phyloP scores from a whole-genome alignment of 2,888 invertebrate genomes.

The Eremobia ochroleuca region DNA sequence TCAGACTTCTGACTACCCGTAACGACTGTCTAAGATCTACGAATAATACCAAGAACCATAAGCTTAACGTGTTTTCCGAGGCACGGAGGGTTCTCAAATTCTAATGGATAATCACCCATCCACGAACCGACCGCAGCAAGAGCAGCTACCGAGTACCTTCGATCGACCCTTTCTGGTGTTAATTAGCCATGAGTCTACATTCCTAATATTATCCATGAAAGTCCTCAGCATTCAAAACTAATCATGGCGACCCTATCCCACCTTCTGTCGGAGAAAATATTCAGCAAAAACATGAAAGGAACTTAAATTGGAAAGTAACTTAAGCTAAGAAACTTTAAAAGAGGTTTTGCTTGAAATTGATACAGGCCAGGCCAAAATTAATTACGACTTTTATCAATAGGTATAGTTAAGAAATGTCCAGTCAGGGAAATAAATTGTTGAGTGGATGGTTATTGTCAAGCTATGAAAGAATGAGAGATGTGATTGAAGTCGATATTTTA shows the following conservation, averaged over 20 bases:
- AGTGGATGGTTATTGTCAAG: not conserved
- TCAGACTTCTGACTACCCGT: not conserved
- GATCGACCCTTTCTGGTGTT: not conserved
- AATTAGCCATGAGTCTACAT: not conserved
- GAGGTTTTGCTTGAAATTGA: conserved; percentile 57
- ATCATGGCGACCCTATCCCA: conserved; percentile 68
- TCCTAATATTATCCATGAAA: not conserved
- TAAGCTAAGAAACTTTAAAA: conserved; percentile 53
- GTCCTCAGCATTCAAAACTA: conserved; percentile 40
- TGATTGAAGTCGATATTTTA: not conserved
- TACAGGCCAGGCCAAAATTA: conserved; percentile 51
- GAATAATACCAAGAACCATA: not conserved
- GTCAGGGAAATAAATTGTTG: not conserved
- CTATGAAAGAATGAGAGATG: not conserved
- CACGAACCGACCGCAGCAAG: not conserved
- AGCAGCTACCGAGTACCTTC: not conserved
- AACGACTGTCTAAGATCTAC: not conserved
- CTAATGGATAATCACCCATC: not conserved
- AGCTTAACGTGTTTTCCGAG: not conserved
- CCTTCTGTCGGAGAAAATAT: conserved; percentile 72
- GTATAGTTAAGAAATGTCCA: no score
- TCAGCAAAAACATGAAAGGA: conserved; percentile 72
- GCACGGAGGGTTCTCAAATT: not conserved
- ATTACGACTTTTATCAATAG: conserved; percentile 31
- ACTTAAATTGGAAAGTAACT: conserved; percentile 79